Evolutionary conservation across 2,888 invertebrate species (phyloP).

Genomic region (Apodemia mormo): DNA sequence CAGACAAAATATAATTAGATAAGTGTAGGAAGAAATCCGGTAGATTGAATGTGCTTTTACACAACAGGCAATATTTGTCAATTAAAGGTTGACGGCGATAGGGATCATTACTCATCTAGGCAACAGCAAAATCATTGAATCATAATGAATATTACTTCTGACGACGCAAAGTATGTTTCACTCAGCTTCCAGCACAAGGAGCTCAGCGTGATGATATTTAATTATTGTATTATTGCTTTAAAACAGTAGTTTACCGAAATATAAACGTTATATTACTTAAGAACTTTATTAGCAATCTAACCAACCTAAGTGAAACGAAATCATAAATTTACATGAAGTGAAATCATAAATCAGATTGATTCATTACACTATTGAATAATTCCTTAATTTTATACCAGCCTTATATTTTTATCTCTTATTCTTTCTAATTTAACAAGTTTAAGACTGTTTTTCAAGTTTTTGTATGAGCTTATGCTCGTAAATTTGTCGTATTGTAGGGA

Average conservation of each 20-base stretch:
- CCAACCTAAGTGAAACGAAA: conserved; percentile 9
- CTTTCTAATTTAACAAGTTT: conserved; percentile 4
- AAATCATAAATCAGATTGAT: conserved; percentile 13
- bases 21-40: no score
- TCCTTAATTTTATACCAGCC: conserved; percentile 6
- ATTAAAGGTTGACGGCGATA: no score
- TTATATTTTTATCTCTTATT: conserved; percentile 5
- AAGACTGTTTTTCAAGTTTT: neutral
- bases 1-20: no score
- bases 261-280: neutral
- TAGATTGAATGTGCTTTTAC: no score
- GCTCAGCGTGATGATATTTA: neutral
- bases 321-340: conserved; percentile 12
- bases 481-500: neutral
- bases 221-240: neutral
- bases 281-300: conserved; percentile 4
- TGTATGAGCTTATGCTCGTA: conserved; percentile 7
- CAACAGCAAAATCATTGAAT: no score
- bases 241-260: neutral
- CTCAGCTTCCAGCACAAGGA: no score
- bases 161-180: no score
- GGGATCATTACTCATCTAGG: no score
- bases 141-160: no score
- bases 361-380: conserved; percentile 5
- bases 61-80: no score